Conservation (phyloP, 2,797 vertebrate genomes). For the Holocentrus rufus region DNA sequence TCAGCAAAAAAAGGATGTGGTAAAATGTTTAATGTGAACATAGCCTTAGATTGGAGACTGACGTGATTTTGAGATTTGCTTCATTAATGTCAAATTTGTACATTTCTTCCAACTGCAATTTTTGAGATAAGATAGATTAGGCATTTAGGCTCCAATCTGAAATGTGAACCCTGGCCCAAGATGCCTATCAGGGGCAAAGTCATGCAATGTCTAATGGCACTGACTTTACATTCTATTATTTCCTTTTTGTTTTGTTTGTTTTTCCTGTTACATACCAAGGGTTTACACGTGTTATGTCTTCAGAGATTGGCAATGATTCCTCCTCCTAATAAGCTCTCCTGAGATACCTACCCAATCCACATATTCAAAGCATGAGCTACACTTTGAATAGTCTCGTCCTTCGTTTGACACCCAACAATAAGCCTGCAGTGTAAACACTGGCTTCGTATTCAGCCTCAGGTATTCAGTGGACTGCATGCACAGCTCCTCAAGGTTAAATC, state of each 20-base stretch:
- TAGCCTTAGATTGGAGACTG: too few relatives aligned
- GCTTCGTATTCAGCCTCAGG: not conserved
- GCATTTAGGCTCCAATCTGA: too few relatives aligned
- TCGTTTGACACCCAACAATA: constrained; percentile 1
- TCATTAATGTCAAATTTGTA: too few relatives aligned
- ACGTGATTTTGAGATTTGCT: too few relatives aligned
- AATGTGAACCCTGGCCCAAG: not conserved
- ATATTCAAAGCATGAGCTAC: constrained; percentile 8
- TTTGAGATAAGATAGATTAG: too few relatives aligned
- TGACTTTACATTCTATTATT: not conserved
- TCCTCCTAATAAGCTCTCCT: constrained; percentile 70
- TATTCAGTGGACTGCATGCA: not conserved
- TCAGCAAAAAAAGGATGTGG: too few relatives aligned
- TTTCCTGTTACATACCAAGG: constrained; percentile 40
- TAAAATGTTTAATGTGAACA: too few relatives aligned
- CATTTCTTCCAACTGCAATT: too few relatives aligned
- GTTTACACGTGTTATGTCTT: not conserved
- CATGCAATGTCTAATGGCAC: not conserved
- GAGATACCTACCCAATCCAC: constrained; percentile 46
- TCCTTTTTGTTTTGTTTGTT: constrained; percentile 42
- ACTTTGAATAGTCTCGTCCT: not conserved
- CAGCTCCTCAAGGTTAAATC: not conserved
- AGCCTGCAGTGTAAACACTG: not conserved
- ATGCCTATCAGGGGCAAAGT: too few relatives aligned
- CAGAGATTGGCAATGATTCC: not conserved